Evolutionary conservation across 1,140 invertebrate genomes (phyloP).

Genomic region (Caenorhabditis inopinata): DNA sequence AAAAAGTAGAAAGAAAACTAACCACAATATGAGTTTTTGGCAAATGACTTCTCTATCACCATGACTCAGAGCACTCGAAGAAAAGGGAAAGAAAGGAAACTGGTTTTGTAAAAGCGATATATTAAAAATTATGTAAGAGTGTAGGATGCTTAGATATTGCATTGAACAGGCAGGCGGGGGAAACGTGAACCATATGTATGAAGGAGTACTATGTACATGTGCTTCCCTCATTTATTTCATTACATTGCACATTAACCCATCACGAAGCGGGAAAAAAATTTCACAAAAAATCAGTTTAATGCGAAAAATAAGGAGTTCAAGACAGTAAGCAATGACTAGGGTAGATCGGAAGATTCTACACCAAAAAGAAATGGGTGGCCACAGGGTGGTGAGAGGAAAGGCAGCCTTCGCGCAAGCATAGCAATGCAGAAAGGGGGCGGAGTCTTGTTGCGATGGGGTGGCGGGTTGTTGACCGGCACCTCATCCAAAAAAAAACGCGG

Average conservation of each 20-base stretch:
- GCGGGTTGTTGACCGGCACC: not conserved
- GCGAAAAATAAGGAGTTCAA: not conserved
- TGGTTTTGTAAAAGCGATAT: constrained; percentile 14
- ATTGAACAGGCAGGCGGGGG: not conserved
- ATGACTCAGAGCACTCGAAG: constrained; percentile 1
- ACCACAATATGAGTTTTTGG: constrained; percentile 29
- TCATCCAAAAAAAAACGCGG: constrained; percentile 8
- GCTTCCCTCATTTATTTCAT: constrained; percentile 14
- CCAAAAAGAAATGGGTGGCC: not conserved
- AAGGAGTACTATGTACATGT: constrained; percentile 26
- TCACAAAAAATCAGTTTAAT: not conserved
- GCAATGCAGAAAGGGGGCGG: not conserved
- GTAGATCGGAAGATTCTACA: not conserved
- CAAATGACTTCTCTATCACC: constrained; percentile 13
- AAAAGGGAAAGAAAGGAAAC: not conserved
- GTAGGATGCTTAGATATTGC: not conserved
- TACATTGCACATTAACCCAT: constrained; percentile 32
- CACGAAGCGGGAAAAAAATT: not conserved
- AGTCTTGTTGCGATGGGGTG: not conserved
- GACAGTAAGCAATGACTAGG: too few relatives aligned
- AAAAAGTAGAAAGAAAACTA: not conserved
- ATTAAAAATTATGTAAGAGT: constrained; percentile 28
- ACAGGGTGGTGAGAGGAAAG: not conserved
- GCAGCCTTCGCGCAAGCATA: not conserved
- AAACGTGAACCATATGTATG: constrained; percentile 24